Conservation (phyloP, 1,140 invertebrate species). For the Grapholita molesta region DNA sequence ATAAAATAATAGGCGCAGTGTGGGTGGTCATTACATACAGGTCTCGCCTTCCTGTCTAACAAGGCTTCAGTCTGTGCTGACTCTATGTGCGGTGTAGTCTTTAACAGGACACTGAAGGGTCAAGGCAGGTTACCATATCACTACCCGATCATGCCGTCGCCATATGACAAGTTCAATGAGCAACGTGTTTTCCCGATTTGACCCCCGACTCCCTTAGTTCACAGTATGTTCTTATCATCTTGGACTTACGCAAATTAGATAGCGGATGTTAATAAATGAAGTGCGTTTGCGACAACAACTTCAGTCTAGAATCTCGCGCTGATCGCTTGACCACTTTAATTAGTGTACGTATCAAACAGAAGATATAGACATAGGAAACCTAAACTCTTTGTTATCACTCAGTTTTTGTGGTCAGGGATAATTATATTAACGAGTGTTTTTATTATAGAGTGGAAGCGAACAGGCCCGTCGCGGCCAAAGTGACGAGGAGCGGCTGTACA, state of each 20-base stretch:
- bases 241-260: slow-evolving; percentile 67
- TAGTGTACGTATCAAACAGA: slow-evolving; percentile 23
- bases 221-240: slow-evolving; percentile 53
- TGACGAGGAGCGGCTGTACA: slow-evolving; percentile 63
- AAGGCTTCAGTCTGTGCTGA: slow-evolving; percentile 14
- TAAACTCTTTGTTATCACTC: not conserved
- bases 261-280: slow-evolving; percentile 68
- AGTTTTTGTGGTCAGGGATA: not conserved
- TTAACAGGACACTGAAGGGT: slow-evolving; percentile 41
- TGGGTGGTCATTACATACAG: slow-evolving; percentile 35
- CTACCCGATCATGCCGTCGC: slow-evolving; percentile 51
- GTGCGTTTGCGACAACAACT: slow-evolving; percentile 57
- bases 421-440: slow-evolving; percentile 19
- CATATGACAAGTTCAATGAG: slow-evolving; percentile 63
- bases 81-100: slow-evolving; percentile 32
- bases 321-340: slow-evolving; percentile 32
- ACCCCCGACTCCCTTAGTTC: slow-evolving; percentile 56
- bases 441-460: slow-evolving; percentile 64
- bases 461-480: slow-evolving; percentile 54
- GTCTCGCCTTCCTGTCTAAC: not conserved
- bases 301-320: slow-evolving; percentile 52
- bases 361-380: slow-evolving; percentile 5
- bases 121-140: slow-evolving; percentile 46
- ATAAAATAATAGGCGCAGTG: slow-evolving; percentile 33
- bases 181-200: slow-evolving; percentile 56